Conservation (phyloP, 2,888 invertebrate species). For the Hirtodrosophila duncani region DNA sequence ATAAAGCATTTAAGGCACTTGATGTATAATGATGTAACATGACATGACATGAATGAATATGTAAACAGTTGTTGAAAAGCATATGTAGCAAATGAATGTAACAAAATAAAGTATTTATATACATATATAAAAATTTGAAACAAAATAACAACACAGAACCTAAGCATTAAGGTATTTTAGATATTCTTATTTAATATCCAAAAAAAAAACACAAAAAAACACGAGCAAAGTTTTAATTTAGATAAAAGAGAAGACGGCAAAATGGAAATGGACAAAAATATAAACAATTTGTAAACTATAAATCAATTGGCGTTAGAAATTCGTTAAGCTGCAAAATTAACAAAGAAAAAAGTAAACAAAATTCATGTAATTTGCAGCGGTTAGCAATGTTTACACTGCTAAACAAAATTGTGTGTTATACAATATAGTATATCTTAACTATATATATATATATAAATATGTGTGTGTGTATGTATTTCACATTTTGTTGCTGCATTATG, state of each 20-base stretch:
- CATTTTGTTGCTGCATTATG: conserved; percentile 47
- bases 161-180: conserved; percentile 81
- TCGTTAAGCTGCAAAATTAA: conserved; percentile 39
- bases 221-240: conserved; percentile 57
- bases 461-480: too few relatives aligned
- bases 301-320: conserved; percentile 63
- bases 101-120: conserved; percentile 38
- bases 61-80: conserved; percentile 40
- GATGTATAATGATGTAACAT: conserved; percentile 32
- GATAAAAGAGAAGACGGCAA: conserved; percentile 43
- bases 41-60: conserved; percentile 16
- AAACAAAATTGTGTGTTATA: too few relatives aligned
- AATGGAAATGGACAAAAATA: conserved; percentile 7
- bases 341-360: conserved; percentile 13
- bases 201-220: conserved; percentile 49
- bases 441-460: too few relatives aligned
- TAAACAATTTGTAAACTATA: conserved; percentile 41
- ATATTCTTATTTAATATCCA: conserved; percentile 85
- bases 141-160: conserved; percentile 28
- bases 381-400: too few relatives aligned
- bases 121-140: conserved; percentile 32
- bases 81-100: conserved; percentile 40
- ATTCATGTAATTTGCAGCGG: conserved; percentile 28
- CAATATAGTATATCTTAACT: too few relatives aligned
- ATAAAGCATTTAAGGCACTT: conserved; percentile 68